Percentiles rank a stretch among this genome's conserved stretches.
Conservation (phyloP, 2,797 vertebrate genomes). For the Aselliscus stoliczkanus region DNA sequence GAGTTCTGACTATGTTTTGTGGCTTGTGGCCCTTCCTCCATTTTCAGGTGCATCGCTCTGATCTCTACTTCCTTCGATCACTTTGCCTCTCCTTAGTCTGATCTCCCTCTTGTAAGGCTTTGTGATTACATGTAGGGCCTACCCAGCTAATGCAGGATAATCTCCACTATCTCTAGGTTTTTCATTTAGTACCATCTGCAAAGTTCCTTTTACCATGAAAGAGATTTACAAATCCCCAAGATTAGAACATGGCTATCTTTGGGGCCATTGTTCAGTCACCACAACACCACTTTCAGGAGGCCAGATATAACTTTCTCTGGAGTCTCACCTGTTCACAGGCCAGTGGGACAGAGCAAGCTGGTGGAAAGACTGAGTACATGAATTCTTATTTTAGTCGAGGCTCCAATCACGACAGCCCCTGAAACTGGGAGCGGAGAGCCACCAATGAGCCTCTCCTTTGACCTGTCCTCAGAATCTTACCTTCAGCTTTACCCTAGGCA, state of each 20-base stretch:
- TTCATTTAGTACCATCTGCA: not conserved
- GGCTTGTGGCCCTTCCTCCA: not conserved
- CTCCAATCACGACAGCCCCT: fast-evolving
- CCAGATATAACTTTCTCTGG: not conserved
- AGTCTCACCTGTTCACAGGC: fast-evolving
- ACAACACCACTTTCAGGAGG: not conserved
- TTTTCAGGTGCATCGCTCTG: fast-evolving
- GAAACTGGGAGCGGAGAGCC: not conserved
- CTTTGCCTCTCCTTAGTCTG: not conserved
- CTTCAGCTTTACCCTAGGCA: not conserved
- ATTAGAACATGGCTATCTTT: not conserved
- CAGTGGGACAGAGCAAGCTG: not conserved
- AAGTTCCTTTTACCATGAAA: not conserved
- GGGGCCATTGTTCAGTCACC: not conserved
- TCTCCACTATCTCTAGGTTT: not conserved
- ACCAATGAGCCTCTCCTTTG: not conserved
- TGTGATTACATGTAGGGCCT: not conserved
- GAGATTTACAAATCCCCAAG: not conserved
- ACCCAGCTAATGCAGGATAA: not conserved
- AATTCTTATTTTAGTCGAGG: not conserved
- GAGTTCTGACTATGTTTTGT: too few relatives aligned
- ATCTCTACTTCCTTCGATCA: not conserved
- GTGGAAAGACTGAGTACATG: not conserved
- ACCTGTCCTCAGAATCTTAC: not conserved
- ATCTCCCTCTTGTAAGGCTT: not conserved